Conservation (phyloP, 2,888 invertebrate genomes). For the Mechanitis mazaeus region DNA sequence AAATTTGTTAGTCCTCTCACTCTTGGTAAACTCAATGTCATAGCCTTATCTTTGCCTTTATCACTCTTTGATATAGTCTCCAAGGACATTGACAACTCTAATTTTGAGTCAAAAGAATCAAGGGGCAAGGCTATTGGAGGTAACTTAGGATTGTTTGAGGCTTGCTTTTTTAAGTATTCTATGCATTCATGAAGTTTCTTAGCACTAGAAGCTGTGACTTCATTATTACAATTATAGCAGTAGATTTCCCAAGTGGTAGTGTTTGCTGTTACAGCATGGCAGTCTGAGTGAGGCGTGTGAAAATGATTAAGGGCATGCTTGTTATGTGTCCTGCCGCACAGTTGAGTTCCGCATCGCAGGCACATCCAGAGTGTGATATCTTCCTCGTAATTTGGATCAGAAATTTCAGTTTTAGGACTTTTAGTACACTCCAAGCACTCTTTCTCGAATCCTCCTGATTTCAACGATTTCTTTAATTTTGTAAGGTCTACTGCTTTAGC, state of each 20-base stretch:
- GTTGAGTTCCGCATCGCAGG: constrained; percentile 85
- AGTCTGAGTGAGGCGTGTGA: constrained; percentile 84
- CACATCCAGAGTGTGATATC: constrained; percentile 84
- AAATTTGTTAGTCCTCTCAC: constrained; percentile 91
- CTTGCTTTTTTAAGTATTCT: constrained; percentile 82
- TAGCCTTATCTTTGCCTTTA: constrained; percentile 59
- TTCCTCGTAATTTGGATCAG: constrained; percentile 70
- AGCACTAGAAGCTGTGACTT: constrained; percentile 77
- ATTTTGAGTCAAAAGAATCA: constrained; percentile 29
- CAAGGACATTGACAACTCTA: constrained; percentile 42
- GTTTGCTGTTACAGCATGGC: constrained; percentile 84
- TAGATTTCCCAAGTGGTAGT: constrained; percentile 83
- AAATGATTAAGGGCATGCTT: constrained; percentile 86
- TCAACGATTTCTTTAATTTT: constrained; percentile 77
- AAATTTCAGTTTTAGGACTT: constrained; percentile 54
- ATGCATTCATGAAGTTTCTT: constrained; percentile 85
- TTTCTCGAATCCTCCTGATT: constrained; percentile 66
- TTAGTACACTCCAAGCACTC: constrained; percentile 79
- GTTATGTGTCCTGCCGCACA: constrained; percentile 82
- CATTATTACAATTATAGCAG: constrained; percentile 87
- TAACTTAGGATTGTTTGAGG: constrained; percentile 48
- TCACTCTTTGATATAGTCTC: constrained; percentile 47
- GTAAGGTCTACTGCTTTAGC: constrained; percentile 81
- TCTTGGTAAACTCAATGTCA: constrained; percentile 63
- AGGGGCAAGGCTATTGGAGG: constrained; percentile 52